These are phyloP conservation scores for Natator depressus DNA, from an alignment of 2,113 vertebrate species.

Conservation along the genomic window DNA sequence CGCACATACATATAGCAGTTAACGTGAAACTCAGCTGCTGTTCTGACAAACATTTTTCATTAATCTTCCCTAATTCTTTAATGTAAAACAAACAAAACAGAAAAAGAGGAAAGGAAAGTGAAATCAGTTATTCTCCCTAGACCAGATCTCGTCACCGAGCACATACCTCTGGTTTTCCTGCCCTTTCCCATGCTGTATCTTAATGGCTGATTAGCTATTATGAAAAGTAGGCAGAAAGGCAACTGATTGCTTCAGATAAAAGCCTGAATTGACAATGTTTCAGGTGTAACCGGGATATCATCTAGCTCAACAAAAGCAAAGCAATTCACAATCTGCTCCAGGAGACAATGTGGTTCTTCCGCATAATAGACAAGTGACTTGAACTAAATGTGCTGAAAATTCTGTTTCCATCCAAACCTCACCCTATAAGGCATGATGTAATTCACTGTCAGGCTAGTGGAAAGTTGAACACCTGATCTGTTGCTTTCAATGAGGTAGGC, in stretches of 20 bases:
- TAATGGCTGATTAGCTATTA: background rate
- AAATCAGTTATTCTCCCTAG: conserved; percentile 10
- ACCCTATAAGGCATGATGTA: background rate
- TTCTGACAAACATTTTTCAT: conserved; percentile 57
- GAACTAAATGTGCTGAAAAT: background rate
- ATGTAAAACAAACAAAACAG: conserved; percentile 7
- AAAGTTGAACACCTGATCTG: background rate
- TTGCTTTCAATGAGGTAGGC: background rate
- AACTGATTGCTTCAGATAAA: background rate
- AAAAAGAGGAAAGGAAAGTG: background rate
- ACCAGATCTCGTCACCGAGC: background rate
- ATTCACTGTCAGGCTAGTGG: background rate
- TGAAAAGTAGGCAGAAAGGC: background rate
- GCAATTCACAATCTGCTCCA: background rate
- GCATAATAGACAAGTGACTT: background rate
- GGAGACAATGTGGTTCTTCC: background rate
- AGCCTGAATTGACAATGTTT: background rate
- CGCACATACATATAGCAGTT: background rate
- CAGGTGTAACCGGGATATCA: background rate
- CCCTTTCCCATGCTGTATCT: background rate
- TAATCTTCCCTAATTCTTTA: conserved; percentile 54
- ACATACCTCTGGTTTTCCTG: background rate
- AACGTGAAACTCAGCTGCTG: conserved; percentile 51
- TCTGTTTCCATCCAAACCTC: background rate
- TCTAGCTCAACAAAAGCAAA: background rate